A percentile compares a stretch with the other conserved stretches of the same genome.
phyloP scores from a whole-genome alignment of 2,888 invertebrate species.

The Cantharis lateralis region DNA sequence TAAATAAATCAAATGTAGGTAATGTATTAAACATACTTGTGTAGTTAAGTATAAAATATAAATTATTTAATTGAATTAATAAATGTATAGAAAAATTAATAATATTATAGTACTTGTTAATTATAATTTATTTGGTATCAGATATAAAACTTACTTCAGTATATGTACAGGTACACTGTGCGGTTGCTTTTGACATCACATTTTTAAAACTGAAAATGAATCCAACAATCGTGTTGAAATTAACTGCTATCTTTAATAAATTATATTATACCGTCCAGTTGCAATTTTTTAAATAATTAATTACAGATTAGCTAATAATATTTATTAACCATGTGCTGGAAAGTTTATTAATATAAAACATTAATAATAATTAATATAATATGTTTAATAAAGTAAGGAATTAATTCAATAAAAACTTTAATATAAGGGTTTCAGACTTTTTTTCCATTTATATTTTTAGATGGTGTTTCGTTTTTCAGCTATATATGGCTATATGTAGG shows the following conservation, averaged over 20 bases:
- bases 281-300: neutral
- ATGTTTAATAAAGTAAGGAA: too few relatives aligned
- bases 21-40: neutral
- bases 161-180: conserved; percentile 20
- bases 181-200: conserved; percentile 19
- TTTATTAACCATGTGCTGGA: neutral
- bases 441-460: too few relatives aligned
- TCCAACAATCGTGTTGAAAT: neutral
- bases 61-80: neutral
- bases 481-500: too few relatives aligned
- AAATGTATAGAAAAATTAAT: conserved; percentile 10
- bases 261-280: neutral
- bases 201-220: neutral
- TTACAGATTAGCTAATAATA: neutral
- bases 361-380: neutral
- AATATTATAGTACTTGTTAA: conserved; percentile 33
- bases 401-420: too few relatives aligned
- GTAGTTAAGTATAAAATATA: neutral
- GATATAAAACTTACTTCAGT: conserved; percentile 23
- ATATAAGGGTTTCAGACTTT: too few relatives aligned
- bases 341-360: neutral
- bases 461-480: too few relatives aligned
- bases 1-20: neutral
- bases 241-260: neutral
- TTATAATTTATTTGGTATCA: conserved; percentile 35